Evolutionary conservation across 2,113 vertebrate genomes (phyloP).

Genomic region (Leuciscus idus): DNA sequence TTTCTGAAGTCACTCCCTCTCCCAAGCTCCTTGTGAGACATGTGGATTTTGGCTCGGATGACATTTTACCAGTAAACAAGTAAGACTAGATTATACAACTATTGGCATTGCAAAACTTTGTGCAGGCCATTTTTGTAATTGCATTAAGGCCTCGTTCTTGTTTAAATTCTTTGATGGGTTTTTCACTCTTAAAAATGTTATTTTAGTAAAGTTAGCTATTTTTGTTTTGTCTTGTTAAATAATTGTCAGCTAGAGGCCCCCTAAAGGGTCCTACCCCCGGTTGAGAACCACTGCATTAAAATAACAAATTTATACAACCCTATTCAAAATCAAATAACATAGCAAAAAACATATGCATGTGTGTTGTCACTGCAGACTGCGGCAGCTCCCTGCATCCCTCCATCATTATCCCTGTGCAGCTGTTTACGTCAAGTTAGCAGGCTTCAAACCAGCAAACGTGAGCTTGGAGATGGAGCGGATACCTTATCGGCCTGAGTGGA

Average conservation of each 20-base stretch:
- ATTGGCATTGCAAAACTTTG: neutral
- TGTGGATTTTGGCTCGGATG: conserved; percentile 89
- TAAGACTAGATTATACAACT: conserved; percentile 60
- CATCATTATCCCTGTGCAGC: conserved; percentile 79
- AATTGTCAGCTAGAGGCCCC: too few relatives aligned
- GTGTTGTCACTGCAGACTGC: conserved; percentile 74
- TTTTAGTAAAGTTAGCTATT: neutral
- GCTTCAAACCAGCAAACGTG: conserved; percentile 80
- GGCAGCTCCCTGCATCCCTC: conserved; percentile 80
- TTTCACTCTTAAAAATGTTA: neutral
- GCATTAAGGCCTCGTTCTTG: neutral
- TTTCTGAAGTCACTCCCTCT: conserved; percentile 76
- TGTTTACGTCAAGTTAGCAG: conserved; percentile 79
- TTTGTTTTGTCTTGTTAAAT: too few relatives aligned
- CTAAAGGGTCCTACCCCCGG: too few relatives aligned
- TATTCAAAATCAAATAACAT: neutral
- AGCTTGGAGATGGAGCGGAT: conserved; percentile 69
- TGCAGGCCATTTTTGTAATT: neutral
- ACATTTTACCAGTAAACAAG: conserved; percentile 79
- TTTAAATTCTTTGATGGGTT: neutral
- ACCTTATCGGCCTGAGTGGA: conserved; percentile 87
- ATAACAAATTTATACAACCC: neutral
- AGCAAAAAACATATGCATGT: neutral
- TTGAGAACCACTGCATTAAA: neutral
- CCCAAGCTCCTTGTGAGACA: conserved; percentile 83